Conservation (phyloP, 2,113 vertebrate species). For the Ceuthmochares aereus region DNA sequence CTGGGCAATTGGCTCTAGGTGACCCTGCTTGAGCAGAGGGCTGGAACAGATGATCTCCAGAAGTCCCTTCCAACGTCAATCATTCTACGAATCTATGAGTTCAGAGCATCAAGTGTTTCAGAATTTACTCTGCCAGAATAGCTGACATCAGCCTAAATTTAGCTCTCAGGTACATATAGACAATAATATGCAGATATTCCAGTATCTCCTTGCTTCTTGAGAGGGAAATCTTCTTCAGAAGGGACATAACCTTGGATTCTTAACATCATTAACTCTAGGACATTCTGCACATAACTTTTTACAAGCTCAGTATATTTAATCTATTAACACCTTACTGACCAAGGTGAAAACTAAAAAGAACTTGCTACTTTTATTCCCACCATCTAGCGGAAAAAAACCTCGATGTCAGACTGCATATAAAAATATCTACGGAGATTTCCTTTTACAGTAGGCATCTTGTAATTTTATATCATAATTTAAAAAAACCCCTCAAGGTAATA, state of each 20-base stretch:
- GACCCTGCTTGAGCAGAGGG: background rate
- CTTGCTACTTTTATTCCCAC: background rate
- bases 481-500: background rate
- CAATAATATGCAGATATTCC: background rate
- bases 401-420: background rate
- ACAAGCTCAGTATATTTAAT: background rate
- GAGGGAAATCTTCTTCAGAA: background rate
- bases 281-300: conserved; percentile 5
- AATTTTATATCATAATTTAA: background rate
- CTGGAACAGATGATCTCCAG: background rate
- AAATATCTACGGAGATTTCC: background rate
- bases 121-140: background rate
- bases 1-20: background rate
- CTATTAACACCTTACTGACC: background rate
- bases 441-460: background rate
- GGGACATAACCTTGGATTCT: background rate
- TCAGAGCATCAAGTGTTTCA: background rate
- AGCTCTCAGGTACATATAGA: background rate
- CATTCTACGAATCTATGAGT: background rate
- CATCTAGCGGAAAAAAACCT: background rate
- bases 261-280: background rate
- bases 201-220: background rate
- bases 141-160: background rate
- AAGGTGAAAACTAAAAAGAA: conserved; percentile 23
- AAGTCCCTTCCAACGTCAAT: background rate